Conservation (phyloP, 2,113 vertebrate genomes). For the Tonatia bakeri region DNA sequence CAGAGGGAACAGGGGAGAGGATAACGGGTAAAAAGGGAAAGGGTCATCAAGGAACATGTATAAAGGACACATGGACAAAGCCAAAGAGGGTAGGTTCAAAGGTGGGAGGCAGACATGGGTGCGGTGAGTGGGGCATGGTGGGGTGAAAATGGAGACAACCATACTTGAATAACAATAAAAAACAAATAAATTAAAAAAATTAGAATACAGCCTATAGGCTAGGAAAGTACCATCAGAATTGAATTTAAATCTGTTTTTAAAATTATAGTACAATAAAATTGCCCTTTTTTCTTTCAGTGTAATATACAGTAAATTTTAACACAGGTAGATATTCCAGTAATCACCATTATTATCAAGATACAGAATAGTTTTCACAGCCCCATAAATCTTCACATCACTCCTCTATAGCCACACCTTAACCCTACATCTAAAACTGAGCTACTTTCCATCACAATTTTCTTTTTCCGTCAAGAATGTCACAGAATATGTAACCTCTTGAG, state of each 20-base stretch:
- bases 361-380: neutral
- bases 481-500: conserved; percentile 3
- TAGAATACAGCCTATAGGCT: neutral
- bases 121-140: no score
- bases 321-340: neutral
- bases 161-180: no score
- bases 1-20: no score
- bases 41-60: no score
- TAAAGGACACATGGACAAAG: no score
- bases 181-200: neutral
- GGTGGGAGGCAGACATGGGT: no score
- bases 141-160: no score
- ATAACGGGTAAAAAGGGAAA: no score
- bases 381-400: neutral
- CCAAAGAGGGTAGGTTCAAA: no score
- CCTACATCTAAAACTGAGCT: neutral
- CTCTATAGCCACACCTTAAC: neutral
- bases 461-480: neutral
- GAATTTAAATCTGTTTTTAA: neutral
- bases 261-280: neutral
- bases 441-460: neutral
- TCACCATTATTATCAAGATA: neutral
- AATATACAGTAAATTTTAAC: conserved; percentile 10
- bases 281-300: neutral
- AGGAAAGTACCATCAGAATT: neutral